These are phyloP conservation scores for Magallana nippona DNA, from an alignment of 2,888 invertebrate species.

Conservation along the genomic window DNA sequence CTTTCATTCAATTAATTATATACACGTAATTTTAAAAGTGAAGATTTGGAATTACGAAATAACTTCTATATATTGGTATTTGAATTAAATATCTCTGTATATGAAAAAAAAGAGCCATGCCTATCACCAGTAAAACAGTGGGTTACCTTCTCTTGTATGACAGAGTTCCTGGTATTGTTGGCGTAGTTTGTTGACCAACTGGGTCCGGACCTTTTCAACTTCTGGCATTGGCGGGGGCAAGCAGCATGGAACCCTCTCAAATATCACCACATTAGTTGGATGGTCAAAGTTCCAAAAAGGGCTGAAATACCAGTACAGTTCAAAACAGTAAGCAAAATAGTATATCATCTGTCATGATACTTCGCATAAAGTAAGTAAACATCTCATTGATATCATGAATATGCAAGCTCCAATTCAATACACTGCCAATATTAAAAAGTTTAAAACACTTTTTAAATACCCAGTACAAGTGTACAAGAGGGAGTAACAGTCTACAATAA, in stretches of 20 bases:
- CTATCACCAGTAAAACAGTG: background rate
- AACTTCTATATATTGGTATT: too few relatives aligned
- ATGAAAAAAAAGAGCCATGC: background rate
- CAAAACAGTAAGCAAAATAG: background rate
- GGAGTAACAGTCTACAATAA: too few relatives aligned
- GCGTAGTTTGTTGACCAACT: conserved; percentile 90
- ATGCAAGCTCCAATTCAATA: too few relatives aligned
- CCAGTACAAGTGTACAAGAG: too few relatives aligned
- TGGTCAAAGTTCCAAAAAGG: conserved; percentile 93
- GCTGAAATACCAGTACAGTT: conserved; percentile 62
- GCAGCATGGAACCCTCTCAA: conserved; percentile 91
- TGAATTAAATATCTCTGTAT: too few relatives aligned
- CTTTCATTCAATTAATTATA: too few relatives aligned
- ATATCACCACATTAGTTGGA: conserved; percentile 93
- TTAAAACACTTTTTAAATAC: too few relatives aligned
- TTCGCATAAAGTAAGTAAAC: too few relatives aligned
- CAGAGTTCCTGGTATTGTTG: conserved; percentile 96
- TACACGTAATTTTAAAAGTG: too few relatives aligned
- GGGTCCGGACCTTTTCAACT: conserved; percentile 91
- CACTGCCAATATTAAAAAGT: too few relatives aligned
- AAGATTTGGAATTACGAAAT: too few relatives aligned
- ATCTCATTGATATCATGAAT: too few relatives aligned
- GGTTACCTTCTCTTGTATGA: conserved; percentile 86
- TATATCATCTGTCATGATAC: background rate
- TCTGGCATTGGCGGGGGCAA: conserved; percentile 96